Evolutionary conservation across 2,113 vertebrate genomes (phyloP).

Genomic region (Delphinapterus leucas): DNA sequence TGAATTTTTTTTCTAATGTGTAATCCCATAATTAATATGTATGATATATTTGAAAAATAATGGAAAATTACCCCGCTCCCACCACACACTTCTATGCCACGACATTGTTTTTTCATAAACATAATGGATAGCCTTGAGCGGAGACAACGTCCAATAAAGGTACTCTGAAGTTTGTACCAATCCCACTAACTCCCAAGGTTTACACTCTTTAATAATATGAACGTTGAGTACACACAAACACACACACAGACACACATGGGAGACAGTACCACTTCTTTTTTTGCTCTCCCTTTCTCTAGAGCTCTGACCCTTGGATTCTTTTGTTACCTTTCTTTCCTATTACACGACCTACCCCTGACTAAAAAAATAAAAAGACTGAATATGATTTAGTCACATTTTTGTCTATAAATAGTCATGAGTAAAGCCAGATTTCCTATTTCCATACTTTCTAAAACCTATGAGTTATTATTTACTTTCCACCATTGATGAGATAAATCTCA

Average conservation of each 20-base stretch:
- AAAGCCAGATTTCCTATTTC: not conserved
- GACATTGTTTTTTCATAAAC: not conserved
- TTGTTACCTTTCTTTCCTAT: not conserved
- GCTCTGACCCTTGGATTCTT: not conserved
- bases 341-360: not conserved
- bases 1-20: not conserved
- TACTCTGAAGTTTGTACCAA: not conserved
- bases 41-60: not conserved
- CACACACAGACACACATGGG: not conserved
- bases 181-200: not conserved
- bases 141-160: not conserved
- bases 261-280: not conserved
- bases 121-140: not conserved
- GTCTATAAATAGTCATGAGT: not conserved
- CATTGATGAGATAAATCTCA: not conserved
- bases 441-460: not conserved
- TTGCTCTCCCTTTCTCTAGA: not conserved
- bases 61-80: not conserved
- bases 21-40: not conserved
- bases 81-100: not conserved
- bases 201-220: not conserved
- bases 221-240: not conserved
- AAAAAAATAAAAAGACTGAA: not conserved
- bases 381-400: not conserved
- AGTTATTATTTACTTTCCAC: not conserved